phyloP scores from a whole-genome alignment of 2,888 invertebrate species.

The Hypercompe scribonia region DNA sequence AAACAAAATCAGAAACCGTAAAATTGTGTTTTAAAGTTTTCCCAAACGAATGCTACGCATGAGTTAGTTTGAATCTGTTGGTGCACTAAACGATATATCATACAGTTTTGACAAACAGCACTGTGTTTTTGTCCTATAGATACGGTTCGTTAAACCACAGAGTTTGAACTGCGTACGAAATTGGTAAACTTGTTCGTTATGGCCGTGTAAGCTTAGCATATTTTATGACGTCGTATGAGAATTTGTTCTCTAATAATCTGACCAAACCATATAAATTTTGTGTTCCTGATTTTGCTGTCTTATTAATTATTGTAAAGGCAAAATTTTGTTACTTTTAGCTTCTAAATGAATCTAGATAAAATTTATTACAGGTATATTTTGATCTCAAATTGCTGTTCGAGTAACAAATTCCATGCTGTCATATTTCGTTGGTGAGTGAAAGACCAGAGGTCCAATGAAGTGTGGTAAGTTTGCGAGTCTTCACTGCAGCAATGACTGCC shows the following conservation, averaged over 20 bases:
- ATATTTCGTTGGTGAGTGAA: no score
- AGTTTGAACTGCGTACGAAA: conserved; percentile 42
- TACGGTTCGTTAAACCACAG: conserved; percentile 58
- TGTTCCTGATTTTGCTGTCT: not conserved
- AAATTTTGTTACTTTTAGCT: no score
- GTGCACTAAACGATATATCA: conserved; percentile 71
- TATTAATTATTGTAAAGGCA: no score
- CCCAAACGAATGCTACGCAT: conserved; percentile 65
- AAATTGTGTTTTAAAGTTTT: conserved; percentile 72
- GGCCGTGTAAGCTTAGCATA: conserved; percentile 12
- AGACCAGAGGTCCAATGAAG: no score
- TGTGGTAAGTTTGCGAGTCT: no score
- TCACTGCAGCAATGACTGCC: no score
- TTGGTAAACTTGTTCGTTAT: conserved; percentile 42
- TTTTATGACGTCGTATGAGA: conserved; percentile 8
- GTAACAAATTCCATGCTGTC: no score
- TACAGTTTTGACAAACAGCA: conserved; percentile 75
- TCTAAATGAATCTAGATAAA: no score
- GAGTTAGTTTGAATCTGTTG: conserved; percentile 67
- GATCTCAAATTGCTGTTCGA: no score
- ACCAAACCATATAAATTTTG: not conserved
- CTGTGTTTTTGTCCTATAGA: conserved; percentile 66
- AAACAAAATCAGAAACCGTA: conserved; percentile 64
- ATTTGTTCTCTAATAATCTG: not conserved
- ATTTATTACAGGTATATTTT: no score